Percentiles rank a stretch among this genome's conserved stretches.
Conservation (phyloP, 2,797 vertebrate genomes). For the Myotis myotis region DNA sequence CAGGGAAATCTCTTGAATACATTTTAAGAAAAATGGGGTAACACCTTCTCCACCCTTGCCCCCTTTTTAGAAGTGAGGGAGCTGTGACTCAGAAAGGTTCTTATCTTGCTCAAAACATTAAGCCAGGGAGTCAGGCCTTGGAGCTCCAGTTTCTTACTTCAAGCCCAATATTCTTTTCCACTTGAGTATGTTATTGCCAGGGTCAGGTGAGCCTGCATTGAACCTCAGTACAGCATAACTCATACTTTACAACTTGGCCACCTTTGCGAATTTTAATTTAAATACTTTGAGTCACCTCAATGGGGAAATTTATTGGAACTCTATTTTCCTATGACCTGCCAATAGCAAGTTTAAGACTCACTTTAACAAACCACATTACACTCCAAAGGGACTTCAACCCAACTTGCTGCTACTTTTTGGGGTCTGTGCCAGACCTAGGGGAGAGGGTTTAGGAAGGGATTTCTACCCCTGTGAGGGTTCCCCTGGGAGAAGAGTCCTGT, state of each 20-base stretch:
- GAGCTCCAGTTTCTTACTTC: neutral
- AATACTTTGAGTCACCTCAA: conserved; percentile 51
- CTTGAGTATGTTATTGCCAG: neutral
- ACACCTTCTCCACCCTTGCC: neutral
- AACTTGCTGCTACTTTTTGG: neutral
- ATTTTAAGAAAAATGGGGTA: neutral
- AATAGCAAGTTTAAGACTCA: conserved; percentile 33
- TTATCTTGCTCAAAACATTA: neutral
- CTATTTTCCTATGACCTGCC: conserved; percentile 17
- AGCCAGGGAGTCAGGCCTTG: neutral
- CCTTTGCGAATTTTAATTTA: conserved; percentile 39
- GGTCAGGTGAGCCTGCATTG: neutral
- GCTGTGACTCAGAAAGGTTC: neutral
- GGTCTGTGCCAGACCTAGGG: neutral
- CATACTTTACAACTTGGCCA: neutral
- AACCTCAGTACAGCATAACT: neutral
- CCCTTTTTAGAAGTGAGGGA: neutral
- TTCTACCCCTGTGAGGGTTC: neutral
- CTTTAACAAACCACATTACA: neutral
- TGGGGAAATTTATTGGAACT: conserved; percentile 47
- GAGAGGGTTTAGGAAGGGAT: neutral
- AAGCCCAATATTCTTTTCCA: neutral
- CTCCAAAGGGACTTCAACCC: neutral
- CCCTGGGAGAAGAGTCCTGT: neutral
- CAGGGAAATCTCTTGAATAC: neutral